These are phyloP conservation scores for Leptinotarsa tumamoca DNA, from an alignment of 2,888 invertebrate species.

Conservation along the genomic window DNA sequence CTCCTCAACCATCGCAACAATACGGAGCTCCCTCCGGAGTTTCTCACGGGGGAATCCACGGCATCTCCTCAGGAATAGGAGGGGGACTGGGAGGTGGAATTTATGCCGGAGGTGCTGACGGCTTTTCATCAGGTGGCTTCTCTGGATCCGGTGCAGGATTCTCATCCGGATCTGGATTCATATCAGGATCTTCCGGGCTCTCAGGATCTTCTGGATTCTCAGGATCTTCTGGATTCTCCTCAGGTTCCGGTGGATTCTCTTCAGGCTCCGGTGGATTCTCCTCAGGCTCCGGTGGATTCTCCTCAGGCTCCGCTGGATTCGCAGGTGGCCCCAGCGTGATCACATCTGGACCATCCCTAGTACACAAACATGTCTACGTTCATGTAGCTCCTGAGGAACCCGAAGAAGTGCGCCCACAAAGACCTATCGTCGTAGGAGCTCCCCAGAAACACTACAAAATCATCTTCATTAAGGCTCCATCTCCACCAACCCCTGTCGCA, in stretches of 20 bases:
- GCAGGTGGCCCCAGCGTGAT: conserved; percentile 32
- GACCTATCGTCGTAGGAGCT: conserved; percentile 77
- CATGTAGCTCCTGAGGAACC: conserved; percentile 91
- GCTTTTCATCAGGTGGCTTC: conserved; percentile 9
- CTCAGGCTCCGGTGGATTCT: neutral
- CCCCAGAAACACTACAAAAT: conserved; percentile 91
- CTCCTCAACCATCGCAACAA: conserved; percentile 55
- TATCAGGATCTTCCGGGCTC: conserved; percentile 1
- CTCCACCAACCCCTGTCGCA: conserved; percentile 76
- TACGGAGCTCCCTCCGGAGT: conserved; percentile 64
- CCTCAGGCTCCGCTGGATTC: conserved; percentile 2
- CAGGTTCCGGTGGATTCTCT: neutral
- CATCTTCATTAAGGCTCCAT: conserved; percentile 82
- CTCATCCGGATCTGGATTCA: conserved; percentile 10
- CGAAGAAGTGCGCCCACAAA: conserved; percentile 74
- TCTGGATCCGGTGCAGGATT: conserved; percentile 19
- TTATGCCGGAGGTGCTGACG: conserved; percentile 16
- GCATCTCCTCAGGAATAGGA: conserved; percentile 20
- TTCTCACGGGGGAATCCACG: conserved; percentile 50
- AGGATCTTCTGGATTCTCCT: conserved; percentile 5
- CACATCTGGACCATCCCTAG: conserved; percentile 69
- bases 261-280: conserved; percentile 1
- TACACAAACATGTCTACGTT: conserved; percentile 90
- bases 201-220: conserved; percentile 12
- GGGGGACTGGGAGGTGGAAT: conserved; percentile 3